Conservation (phyloP, 2,888 invertebrate species). For the Sesia apiformis region DNA sequence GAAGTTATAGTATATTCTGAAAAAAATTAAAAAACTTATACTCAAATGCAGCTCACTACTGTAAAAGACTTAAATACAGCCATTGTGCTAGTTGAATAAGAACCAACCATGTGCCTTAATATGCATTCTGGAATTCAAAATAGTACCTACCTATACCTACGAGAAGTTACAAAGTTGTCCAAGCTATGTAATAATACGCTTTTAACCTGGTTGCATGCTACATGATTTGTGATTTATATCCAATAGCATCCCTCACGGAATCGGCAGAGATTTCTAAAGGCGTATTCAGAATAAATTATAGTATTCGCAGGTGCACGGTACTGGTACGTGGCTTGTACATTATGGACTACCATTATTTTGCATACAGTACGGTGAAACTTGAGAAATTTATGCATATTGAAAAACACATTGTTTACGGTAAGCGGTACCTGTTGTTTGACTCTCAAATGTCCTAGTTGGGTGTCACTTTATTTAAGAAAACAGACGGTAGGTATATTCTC, state of each 20-base stretch:
- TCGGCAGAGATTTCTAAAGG: constrained; percentile 19
- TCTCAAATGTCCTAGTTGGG: constrained; percentile 5
- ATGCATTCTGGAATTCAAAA: no score
- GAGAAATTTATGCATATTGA: constrained; percentile 22
- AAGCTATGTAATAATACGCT: no score
- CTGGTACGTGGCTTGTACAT: constrained; percentile 12
- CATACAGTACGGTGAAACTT: constrained; percentile 16
- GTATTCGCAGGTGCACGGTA: constrained; percentile 20
- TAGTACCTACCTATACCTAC: no score
- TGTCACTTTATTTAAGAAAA: constrained; percentile 1
- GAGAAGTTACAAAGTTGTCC: no score
- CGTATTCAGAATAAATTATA: constrained; percentile 26
- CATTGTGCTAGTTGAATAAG: no score
- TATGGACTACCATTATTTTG: constrained; percentile 15
- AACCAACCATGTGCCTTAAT: no score
- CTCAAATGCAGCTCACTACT: no score
- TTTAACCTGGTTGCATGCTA: not conserved
- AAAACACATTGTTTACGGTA: constrained; percentile 19
- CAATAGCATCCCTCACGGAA: constrained; percentile 14
- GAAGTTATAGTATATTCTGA: no score
- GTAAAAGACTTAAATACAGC: no score
- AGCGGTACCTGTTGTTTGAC: constrained; percentile 4
- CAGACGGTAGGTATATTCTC: no score
- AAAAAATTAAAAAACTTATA: no score
- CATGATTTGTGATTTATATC: constrained; percentile 20